These are phyloP conservation scores for Luidia sarsii DNA, from an alignment of 53 echinoderm and acorn worm species.

Conservation along the genomic window DNA sequence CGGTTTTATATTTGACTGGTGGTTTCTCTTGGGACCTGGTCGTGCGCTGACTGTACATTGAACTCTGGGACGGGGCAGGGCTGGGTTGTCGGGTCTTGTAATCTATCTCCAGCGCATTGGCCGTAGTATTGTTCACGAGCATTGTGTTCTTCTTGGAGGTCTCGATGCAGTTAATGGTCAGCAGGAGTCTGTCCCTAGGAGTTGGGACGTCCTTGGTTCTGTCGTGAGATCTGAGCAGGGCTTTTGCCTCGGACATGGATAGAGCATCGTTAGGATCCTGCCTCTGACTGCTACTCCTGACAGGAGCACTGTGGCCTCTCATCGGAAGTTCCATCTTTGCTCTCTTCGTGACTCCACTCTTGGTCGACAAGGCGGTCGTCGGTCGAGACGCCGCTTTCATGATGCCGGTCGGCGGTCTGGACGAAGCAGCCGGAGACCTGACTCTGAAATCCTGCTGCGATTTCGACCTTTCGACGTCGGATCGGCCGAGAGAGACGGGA, in stretches of 20 bases:
- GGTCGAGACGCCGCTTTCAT: slow-evolving; percentile 66
- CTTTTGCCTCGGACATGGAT: slow-evolving; percentile 81
- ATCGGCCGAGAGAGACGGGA: not conserved
- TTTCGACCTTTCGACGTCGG: slow-evolving; percentile 1
- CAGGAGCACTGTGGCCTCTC: slow-evolving; percentile 93
- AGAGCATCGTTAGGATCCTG: slow-evolving; percentile 55
- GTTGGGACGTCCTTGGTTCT: slow-evolving; percentile 66
- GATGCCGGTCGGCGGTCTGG: slow-evolving; percentile 47
- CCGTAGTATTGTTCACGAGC: slow-evolving; percentile 75
- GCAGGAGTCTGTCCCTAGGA: slow-evolving; percentile 72
- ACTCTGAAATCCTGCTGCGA: slow-evolving; percentile 17
- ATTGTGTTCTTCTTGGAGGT: slow-evolving; percentile 72
- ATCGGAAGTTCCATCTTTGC: slow-evolving; percentile 69
- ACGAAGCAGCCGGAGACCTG: not conserved
- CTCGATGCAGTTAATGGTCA: slow-evolving; percentile 81
- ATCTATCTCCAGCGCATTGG: slow-evolving; percentile 75
- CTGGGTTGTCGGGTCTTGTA: slow-evolving; percentile 36
- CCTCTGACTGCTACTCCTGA: slow-evolving; percentile 16
- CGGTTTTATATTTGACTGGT: slow-evolving; percentile 1
- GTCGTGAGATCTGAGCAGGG: slow-evolving; percentile 75
- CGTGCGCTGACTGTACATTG: not conserved
- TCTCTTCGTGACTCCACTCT: slow-evolving; percentile 43
- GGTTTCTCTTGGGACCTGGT: slow-evolving; percentile 25
- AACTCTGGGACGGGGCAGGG: not conserved
- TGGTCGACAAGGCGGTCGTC: slow-evolving; percentile 76